phyloP scores from a whole-genome alignment of 1,140 invertebrate species.

The Euura lappo region DNA sequence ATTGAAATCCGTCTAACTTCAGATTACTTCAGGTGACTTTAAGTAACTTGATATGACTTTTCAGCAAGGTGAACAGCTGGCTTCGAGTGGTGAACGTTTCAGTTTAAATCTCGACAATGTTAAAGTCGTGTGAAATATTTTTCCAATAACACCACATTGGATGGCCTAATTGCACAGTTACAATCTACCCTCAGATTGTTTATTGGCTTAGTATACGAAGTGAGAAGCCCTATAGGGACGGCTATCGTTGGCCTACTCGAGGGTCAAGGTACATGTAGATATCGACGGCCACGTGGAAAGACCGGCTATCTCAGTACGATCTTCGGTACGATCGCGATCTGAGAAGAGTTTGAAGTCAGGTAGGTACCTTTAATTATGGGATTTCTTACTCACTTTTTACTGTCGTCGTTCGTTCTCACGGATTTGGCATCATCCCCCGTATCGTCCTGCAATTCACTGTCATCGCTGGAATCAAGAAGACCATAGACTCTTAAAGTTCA shows the following conservation, averaged over 20 bases:
- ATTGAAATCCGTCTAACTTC: too few relatives aligned
- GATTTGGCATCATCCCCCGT: slow-evolving; percentile 68
- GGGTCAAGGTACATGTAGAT: not conserved
- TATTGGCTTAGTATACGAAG: not conserved
- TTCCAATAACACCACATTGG: not conserved
- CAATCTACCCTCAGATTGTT: not conserved
- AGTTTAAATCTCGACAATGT: too few relatives aligned
- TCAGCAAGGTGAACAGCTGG: too few relatives aligned
- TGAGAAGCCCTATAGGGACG: not conserved
- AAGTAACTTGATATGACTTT: too few relatives aligned
- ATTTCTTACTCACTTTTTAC: slow-evolving; percentile 68
- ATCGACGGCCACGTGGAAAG: too few relatives aligned
- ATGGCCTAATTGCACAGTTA: not conserved
- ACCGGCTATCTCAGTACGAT: too few relatives aligned
- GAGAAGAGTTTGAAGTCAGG: too few relatives aligned
- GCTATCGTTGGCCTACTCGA: not conserved
- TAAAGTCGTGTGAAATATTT: too few relatives aligned
- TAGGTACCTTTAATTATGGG: too few relatives aligned
- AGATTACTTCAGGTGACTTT: too few relatives aligned
- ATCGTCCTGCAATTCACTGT: slow-evolving; percentile 65
- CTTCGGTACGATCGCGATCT: too few relatives aligned
- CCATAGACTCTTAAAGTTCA: not conserved
- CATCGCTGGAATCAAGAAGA: slow-evolving; percentile 58
- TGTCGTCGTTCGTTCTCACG: slow-evolving; percentile 67
- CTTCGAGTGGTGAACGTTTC: too few relatives aligned